Percentiles rank a stretch among this genome's conserved stretches.
Conservation (phyloP, 2,797 vertebrate species). For the Lagodon rhomboides region DNA sequence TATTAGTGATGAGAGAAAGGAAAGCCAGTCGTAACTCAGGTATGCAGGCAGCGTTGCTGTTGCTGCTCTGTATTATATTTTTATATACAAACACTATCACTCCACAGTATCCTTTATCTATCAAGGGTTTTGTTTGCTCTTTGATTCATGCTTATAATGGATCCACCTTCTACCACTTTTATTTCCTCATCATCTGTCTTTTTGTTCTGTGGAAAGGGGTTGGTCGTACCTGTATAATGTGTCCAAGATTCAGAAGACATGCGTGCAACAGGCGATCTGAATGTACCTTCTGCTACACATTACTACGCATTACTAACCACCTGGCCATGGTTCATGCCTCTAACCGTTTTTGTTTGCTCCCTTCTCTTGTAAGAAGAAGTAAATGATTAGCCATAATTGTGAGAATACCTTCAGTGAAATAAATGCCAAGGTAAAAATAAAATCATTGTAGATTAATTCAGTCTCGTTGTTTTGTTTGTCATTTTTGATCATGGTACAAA, state of each 20-base stretch:
- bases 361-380: conserved; percentile 48
- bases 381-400: conserved; percentile 56
- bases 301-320: conserved; percentile 37
- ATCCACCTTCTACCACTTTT: conserved; percentile 1
- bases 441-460: conserved; percentile 37
- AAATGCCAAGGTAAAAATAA: conserved; percentile 74
- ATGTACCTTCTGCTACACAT: conserved; percentile 60
- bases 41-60: conserved; percentile 54
- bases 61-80: conserved; percentile 60
- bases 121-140: conserved; percentile 39
- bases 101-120: conserved; percentile 23
- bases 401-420: conserved; percentile 29
- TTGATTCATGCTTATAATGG: conserved; percentile 18
- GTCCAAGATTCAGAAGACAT: conserved; percentile 26
- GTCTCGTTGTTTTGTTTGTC: conserved; percentile 25
- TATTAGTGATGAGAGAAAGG: conserved; percentile 38
- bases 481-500: not conserved
- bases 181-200: conserved; percentile 6
- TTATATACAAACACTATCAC: conserved; percentile 52
- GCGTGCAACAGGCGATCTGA: conserved; percentile 46
- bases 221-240: conserved; percentile 9
- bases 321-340: conserved; percentile 21
- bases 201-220: not conserved
- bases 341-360: conserved; percentile 41
- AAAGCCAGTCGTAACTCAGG: conserved; percentile 75